Conservation (phyloP, 2,113 vertebrate genomes). For the Sorex araneus region DNA sequence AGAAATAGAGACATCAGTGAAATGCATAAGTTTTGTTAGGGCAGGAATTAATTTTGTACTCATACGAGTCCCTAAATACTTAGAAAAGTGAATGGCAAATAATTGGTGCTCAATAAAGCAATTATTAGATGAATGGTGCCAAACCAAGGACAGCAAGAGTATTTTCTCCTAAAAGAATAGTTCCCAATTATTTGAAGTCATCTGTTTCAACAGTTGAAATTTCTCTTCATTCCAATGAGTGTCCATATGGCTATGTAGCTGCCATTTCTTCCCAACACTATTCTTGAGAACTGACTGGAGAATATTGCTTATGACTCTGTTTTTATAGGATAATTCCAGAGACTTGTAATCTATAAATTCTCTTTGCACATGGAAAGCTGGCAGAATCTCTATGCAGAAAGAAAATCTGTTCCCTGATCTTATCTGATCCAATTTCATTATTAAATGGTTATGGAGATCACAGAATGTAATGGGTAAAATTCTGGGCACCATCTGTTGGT, state of each 20-base stretch:
- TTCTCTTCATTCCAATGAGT: constrained; percentile 11
- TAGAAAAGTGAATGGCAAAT: background rate
- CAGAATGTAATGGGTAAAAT: constrained; percentile 61
- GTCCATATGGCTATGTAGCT: background rate
- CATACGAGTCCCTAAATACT: background rate
- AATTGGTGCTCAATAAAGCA: constrained; percentile 23
- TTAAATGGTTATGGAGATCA: constrained; percentile 65
- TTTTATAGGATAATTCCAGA: constrained; percentile 64
- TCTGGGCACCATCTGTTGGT: constrained; percentile 45
- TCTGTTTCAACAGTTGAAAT: background rate
- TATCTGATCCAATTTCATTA: constrained; percentile 66
- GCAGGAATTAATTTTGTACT: constrained; percentile 42
- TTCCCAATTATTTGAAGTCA: constrained; percentile 48
- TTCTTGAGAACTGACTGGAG: constrained; percentile 52
- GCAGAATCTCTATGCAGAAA: constrained; percentile 38
- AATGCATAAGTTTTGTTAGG: background rate
- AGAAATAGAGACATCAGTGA: background rate
- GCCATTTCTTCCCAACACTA: constrained; percentile 41
- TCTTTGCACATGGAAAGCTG: constrained; percentile 47
- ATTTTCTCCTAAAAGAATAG: constrained; percentile 24
- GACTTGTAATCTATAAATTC: constrained; percentile 63
- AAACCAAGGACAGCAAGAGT: constrained; percentile 27
- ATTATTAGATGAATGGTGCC: constrained; percentile 3
- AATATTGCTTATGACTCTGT: constrained; percentile 26
- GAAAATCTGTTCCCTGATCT: constrained; percentile 58